Base-by-base conservation (phyloP, 2,113 vertebrate species). In the Tetrao urogallus region DNA sequence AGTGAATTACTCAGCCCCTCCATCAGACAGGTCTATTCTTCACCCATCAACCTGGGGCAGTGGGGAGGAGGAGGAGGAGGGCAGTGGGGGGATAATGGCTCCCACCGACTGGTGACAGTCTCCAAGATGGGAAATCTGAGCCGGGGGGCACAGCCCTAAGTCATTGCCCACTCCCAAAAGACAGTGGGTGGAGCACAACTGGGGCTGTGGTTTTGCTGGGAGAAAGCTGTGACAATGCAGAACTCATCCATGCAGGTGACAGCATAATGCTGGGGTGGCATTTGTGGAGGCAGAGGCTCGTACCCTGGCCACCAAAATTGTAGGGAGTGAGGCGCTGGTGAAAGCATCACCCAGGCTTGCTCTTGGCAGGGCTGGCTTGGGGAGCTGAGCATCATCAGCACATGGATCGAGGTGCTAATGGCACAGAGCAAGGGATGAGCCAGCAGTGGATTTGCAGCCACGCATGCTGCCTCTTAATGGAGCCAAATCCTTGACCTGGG, bases 1-100 rank as follows among this genome's bases (percentile, higher is more conserved):
- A 70, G 88, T 21, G 8, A 82, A 73, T 98, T 96, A 96, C 92
- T 93, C 96, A 96, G 73, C 93, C 94, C 92, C 60, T 67, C 83
- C 95, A 67, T 90, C 88, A 73, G 92, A 90, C 6, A 78, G 85
- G 52, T 80, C 89, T 95, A 3, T 57, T 88, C 92, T 92, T 74
- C 45, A 1, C 8, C 7, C 94, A 79, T 73, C 84, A 89, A 19
- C 82, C 75, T 86, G 36, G 82, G 92, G 83, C 54, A 74, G 84
- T 5, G 11, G 47, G 40, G 43, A 60, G 74, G 72, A 67, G 94
- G 87, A 88, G 88, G 84, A 79, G 32, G 65, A 54, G 52, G 8
- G 52, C n/a, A 40, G 60, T 1, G 6, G 11, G 17, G n/a, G 52
- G 57, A 13, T 85, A 42, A n/a, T 82, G 89, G 56, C 52, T 64